Percentiles rank a stretch among this genome's conserved stretches.
These are phyloP conservation scores for Gallinago media DNA, from an alignment of 2,113 vertebrate genomes.

Conservation along the genomic window DNA sequence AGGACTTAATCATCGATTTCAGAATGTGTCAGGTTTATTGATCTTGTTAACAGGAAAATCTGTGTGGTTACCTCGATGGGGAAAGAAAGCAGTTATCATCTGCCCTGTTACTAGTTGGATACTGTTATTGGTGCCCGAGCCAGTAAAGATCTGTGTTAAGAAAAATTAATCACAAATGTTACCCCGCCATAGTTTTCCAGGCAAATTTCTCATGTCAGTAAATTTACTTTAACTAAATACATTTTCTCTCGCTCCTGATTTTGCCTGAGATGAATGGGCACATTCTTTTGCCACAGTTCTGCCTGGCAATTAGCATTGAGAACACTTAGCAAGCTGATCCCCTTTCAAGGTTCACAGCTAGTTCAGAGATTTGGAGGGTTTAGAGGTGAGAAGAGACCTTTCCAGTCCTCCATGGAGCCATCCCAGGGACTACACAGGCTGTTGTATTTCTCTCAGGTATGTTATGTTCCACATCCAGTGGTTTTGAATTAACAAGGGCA, in stretches of 20 bases:
- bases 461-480: background rate
- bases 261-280: background rate
- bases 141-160: background rate
- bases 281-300: background rate
- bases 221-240: background rate
- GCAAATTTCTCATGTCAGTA: background rate
- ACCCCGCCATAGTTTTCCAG: background rate
- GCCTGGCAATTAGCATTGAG: background rate
- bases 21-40: constrained; percentile 82
- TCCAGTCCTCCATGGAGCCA: background rate
- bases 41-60: constrained; percentile 77
- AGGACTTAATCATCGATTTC: constrained; percentile 76
- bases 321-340: background rate
- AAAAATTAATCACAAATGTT: background rate
- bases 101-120: background rate
- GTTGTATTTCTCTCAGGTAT: background rate
- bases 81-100: constrained; percentile 35
- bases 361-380: background rate
- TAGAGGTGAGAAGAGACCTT: background rate
- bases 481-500: background rate
- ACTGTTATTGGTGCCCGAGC: background rate
- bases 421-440: background rate
- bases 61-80: constrained; percentile 52
- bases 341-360: background rate
- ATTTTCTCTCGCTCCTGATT: background rate